Conservation (phyloP, 1,140 invertebrate genomes). For the Solen grandis region DNA sequence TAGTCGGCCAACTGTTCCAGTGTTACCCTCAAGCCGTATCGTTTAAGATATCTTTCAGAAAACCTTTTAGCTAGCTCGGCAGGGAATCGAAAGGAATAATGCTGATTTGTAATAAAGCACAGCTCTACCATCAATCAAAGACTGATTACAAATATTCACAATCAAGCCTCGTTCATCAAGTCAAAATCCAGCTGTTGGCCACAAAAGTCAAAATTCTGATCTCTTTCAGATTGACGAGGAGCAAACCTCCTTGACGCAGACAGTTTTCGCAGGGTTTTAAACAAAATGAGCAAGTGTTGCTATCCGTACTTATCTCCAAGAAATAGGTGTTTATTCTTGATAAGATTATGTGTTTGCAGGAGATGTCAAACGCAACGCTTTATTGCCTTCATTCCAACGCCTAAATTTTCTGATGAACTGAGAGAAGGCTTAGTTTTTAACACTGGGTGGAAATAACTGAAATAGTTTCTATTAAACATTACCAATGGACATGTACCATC, state of each 20-base stretch:
- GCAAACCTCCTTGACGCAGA: background rate
- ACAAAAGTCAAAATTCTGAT: constrained; percentile 42
- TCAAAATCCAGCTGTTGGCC: constrained; percentile 19
- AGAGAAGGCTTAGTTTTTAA: too few relatives aligned
- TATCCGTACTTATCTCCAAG: constrained; percentile 25
- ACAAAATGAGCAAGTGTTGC: background rate
- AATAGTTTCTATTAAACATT: too few relatives aligned
- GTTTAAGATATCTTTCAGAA: background rate
- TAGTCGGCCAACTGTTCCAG: too few relatives aligned
- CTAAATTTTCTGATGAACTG: too few relatives aligned
- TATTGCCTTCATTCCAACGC: constrained; percentile 20
- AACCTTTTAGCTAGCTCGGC: background rate
- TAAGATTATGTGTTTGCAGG: constrained; percentile 37
- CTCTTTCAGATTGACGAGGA: background rate
- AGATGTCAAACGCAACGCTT: constrained; percentile 34
- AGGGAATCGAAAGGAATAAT: background rate
- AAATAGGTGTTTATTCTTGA: constrained; percentile 51
- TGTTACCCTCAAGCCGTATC: background rate
- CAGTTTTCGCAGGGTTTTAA: background rate
- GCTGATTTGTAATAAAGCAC: background rate
- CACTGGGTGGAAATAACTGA: too few relatives aligned
- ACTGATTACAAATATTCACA: background rate
- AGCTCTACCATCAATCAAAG: background rate
- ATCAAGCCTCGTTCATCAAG: background rate
- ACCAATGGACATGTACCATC: too few relatives aligned